These are phyloP conservation scores for Apotomis betuletana DNA, from an alignment of 2,888 invertebrate genomes.

Conservation along the genomic window DNA sequence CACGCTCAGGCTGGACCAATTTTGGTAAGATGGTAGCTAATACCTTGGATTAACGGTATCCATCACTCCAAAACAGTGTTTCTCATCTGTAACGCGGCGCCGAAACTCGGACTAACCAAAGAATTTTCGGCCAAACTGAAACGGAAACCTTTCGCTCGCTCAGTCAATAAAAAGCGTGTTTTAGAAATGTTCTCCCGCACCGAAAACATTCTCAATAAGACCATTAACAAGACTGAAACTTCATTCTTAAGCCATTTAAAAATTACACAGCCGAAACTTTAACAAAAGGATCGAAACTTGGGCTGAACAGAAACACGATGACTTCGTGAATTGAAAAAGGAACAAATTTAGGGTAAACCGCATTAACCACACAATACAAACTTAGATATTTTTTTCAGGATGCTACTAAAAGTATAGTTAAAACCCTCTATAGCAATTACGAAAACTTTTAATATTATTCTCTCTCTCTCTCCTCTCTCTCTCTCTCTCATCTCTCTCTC, in stretches of 20 bases:
- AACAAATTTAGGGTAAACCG: neutral
- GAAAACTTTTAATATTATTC: too few species aligned
- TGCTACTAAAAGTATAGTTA: neutral
- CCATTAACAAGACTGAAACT: slow-evolving; percentile 12
- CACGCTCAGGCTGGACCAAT: too few species aligned
- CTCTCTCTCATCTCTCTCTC: too few species aligned
- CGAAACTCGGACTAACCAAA: too few species aligned
- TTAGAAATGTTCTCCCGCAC: neutral
- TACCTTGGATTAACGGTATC: too few species aligned
- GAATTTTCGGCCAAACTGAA: too few species aligned
- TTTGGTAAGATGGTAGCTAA: too few species aligned
- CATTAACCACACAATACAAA: slow-evolving; percentile 15
- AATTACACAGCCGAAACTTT: slow-evolving; percentile 12
- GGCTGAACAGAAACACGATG: neutral
- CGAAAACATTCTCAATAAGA: slow-evolving; percentile 9
- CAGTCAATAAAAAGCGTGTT: neutral
- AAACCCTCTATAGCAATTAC: too few species aligned
- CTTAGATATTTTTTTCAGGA: neutral
- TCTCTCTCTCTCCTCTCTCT: too few species aligned
- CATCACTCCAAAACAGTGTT: too few species aligned
- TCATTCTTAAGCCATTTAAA: slow-evolving; percentile 11
- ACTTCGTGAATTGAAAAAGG: slow-evolving; percentile 13
- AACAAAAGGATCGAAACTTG: slow-evolving; percentile 21
- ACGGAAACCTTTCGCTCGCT: neutral
- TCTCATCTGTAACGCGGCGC: too few species aligned